Evolutionary conservation across 2,113 vertebrate genomes (phyloP).

Genomic region (Melanostigma gelatinosum): DNA sequence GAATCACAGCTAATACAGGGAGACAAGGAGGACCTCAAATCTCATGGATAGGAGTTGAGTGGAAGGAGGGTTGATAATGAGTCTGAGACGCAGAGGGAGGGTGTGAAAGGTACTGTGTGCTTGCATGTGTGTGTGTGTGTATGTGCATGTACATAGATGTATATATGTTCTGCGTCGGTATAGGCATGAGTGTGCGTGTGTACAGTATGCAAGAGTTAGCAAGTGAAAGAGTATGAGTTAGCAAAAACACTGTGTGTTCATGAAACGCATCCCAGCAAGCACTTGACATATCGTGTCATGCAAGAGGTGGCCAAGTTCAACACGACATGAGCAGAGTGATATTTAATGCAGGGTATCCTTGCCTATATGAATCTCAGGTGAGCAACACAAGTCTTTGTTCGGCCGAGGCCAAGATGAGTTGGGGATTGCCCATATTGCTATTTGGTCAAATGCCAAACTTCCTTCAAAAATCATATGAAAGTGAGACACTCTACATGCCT

Average conservation of each 20-base stretch:
- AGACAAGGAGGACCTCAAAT: conserved; percentile 57
- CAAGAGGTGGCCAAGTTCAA: not conserved
- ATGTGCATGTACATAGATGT: conserved; percentile 33
- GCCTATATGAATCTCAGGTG: not conserved
- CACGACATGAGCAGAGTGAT: not conserved
- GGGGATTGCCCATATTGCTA: not conserved
- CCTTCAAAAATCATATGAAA: not conserved
- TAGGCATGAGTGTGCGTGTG: conserved; percentile 57
- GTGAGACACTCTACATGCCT: not conserved
- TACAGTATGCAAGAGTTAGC: conserved; percentile 67
- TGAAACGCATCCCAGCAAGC: conserved; percentile 77
- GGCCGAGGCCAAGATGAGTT: not conserved
- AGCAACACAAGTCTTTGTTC: not conserved
- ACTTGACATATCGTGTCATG: conserved; percentile 49
- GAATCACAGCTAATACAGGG: conserved; percentile 48
- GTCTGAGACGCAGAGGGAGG: conserved; percentile 52
- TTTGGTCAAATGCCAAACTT: not conserved
- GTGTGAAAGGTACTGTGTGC: conserved; percentile 40
- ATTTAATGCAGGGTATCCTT: not conserved
- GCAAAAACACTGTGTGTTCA: conserved; percentile 57
- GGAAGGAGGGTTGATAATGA: conserved; percentile 57
- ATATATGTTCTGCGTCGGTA: conserved; percentile 33
- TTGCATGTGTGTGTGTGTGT: conserved; percentile 37
- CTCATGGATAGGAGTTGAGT: conserved; percentile 62
- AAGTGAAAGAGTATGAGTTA: conserved; percentile 55